Base-by-base conservation (phyloP, 1,140 invertebrate genomes). In the Cydia strobilella region DNA sequence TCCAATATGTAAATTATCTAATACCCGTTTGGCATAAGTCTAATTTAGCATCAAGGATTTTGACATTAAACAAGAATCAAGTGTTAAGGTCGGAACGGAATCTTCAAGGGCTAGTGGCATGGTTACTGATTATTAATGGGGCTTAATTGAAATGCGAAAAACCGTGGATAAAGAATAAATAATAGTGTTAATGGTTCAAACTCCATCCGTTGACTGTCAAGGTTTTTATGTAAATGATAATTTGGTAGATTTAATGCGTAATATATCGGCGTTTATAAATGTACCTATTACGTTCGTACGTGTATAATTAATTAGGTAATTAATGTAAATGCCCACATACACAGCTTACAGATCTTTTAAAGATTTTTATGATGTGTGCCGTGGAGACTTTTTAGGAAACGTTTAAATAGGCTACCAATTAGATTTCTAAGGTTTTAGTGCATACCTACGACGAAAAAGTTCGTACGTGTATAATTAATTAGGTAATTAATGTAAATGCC, bases 131-230 rank as follows among this genome's bases (percentile, higher is more conserved):
- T 59, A 59, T 59, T 59, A 59, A 59, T 59, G 54, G 20, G 20
- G 1, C 7, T 18, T 23, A 23, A 59, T 59, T 59, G 20, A 59
- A 20, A 59, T 59, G 20, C 54, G 54, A 59, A 59, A 59, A 59
- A 23, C 18, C 54, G 54, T 59, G 54, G 2, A 59, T 59, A 59
- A 59, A 59, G 54, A 59, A 59, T 59, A 59, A 59, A 59, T 23
- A 18, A 51, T 13, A 10, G 54, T 59, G 7, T 59, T 59, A 31
- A 69, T 69, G 7, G 25, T 69, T 23, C 27, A 69, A 35, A 35
- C 13, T 69, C 25, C 27, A 31, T 69, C 25, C 65, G 25, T 18
- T 31, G 35, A 69, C 35, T 23, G 25, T 69, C 65, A 42, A 69
- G 25, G 65, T 69, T 69, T 31, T n/a, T 18, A 59, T 69, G 65